A percentile compares a stretch with the other conserved stretches of the same genome.
phyloP scores from a whole-genome alignment of 2,113 vertebrate species.

The Octodon degus region DNA sequence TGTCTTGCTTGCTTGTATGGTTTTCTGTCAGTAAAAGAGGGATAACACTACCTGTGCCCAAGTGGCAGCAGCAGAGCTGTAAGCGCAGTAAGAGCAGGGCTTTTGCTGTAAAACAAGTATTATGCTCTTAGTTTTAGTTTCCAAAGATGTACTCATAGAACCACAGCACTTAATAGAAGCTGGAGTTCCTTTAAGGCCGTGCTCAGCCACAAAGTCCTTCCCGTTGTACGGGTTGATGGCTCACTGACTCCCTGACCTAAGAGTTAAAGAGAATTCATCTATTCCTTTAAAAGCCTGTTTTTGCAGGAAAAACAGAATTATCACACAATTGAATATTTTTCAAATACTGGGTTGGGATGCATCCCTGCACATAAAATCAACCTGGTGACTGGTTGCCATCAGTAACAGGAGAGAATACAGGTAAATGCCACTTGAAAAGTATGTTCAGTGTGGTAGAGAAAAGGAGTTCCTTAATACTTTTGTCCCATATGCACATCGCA shows the following conservation, averaged over 20 bases:
- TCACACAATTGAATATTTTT: not conserved
- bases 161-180: conserved; percentile 4
- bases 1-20: not conserved
- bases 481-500: not conserved
- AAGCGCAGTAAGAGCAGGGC: not conserved
- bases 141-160: not conserved
- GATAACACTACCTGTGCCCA: not conserved
- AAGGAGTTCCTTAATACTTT: not conserved
- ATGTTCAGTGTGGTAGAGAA: not conserved
- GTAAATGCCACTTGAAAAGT: not conserved
- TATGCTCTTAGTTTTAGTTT: conserved; percentile 34
- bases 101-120: conserved; percentile 3
- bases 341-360: not conserved
- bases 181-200: conserved; percentile 51
- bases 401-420: not conserved
- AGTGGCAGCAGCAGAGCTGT: not conserved
- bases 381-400: not conserved
- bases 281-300: conserved; percentile 37
- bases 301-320: conserved; percentile 18
- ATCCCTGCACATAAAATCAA: not conserved
- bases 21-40: not conserved
- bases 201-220: conserved; percentile 48
- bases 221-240: conserved; percentile 63
- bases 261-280: conserved; percentile 17
- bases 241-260: conserved; percentile 24